Base-by-base conservation (phyloP, 2,888 invertebrate genomes). In the Herminia tarsipennalis region DNA sequence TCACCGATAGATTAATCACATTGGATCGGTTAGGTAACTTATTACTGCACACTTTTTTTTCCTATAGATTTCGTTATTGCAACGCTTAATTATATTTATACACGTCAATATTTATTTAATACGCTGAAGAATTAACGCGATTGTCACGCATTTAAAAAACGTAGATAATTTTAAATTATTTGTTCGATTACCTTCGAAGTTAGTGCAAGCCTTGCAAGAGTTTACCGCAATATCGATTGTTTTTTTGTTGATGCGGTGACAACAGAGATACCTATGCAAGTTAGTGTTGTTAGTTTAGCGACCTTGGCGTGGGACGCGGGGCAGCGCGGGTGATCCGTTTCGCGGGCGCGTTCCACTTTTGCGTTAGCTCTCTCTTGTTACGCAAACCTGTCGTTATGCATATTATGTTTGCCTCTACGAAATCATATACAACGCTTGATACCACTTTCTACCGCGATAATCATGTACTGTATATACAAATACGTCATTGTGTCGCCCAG, bases 311-410 rank as follows among this genome's bases (percentile, higher is more conserved):
- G 78, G 80, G 76, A 73, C 78, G 78, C 74, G 69, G 70, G 73
- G 70, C 67, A 67, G 22, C 57, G 66, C 70, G 66, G 76, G 76
- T 78, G 80, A 78, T 73, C 78, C 67, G 85, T 83, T 86, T 88
- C 78, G 86, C 86, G 85, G 85, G 76, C 83, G 81, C 81, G 88
- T 88, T 88, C 90, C 68, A 89, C 88, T 89, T 88, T 79, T 73
- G 76, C 76, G 66, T 74, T 78, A 83, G 85, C 89, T 90, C 89
- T 90, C 89, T 90, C 89, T 89, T 86, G 83, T 90, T 90, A 88
- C 90, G 90, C 89, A 90, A 90, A 88, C 82, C 76, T 82, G 83
- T 78, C 87, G 87, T 89, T 88, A 88, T 88, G 88, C 83, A 85
- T 88, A 84, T 88, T 89, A 89, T 86, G 88, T 79, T 83, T 81